Percentiles rank a stretch among this genome's conserved stretches.
Evolutionary conservation across 2,888 invertebrate species (phyloP).

Genomic region (Mimumesa dahlbomi): DNA sequence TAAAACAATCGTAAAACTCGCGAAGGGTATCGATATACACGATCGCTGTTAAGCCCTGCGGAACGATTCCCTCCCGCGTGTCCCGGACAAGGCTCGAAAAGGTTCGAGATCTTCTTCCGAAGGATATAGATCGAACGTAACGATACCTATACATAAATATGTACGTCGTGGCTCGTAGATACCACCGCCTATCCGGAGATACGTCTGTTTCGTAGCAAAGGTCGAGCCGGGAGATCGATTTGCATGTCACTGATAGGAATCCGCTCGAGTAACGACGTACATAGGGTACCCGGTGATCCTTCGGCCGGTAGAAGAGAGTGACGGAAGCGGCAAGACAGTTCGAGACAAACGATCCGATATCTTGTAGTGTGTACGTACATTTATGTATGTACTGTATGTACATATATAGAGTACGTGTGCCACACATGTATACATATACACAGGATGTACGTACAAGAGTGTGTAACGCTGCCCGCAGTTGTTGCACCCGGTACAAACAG

Average conservation of each 20-base stretch:
- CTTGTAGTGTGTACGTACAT: conserved; percentile 8
- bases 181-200: conserved; percentile 50
- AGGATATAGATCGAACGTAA: conserved; percentile 41
- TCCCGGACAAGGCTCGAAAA: not conserved
- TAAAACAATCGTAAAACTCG: too few species aligned
- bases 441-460: not conserved
- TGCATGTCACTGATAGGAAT: conserved; percentile 70
- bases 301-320: conserved; percentile 50
- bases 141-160: conserved; percentile 48
- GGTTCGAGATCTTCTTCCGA: conserved; percentile 34
- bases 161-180: conserved; percentile 36
- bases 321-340: conserved; percentile 64
- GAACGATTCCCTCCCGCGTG: too few species aligned
- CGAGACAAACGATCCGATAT: conserved; percentile 68
- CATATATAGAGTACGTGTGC: too few species aligned
- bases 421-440: not conserved
- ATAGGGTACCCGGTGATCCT: conserved; percentile 45
- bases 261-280: conserved; percentile 61
- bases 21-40: too few species aligned
- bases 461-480: too few species aligned
- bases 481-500: conserved; percentile 4
- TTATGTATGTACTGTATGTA: too few species aligned
- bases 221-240: conserved; percentile 66
- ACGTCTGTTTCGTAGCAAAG: conserved; percentile 54
- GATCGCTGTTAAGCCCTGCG: too few species aligned